These are phyloP conservation scores for Megalopta genalis DNA, from an alignment of 1,140 invertebrate species.

Conservation along the genomic window DNA sequence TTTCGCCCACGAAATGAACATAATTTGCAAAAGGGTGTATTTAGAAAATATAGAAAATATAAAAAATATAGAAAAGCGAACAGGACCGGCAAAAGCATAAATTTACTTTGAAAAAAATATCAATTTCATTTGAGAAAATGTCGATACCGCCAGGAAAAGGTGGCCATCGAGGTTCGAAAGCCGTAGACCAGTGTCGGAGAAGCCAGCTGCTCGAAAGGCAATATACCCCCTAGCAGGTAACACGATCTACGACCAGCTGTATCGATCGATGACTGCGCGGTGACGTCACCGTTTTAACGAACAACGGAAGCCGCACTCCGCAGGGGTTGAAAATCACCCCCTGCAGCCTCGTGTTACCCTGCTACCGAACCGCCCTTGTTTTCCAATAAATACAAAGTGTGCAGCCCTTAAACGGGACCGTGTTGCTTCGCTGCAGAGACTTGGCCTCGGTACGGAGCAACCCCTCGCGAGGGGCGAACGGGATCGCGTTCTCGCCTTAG, in stretches of 20 bases:
- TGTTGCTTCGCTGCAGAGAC: too few species aligned
- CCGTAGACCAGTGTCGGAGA: not conserved
- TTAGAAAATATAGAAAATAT: too few species aligned
- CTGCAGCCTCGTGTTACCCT: constrained; percentile 70
- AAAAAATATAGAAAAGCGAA: too few species aligned
- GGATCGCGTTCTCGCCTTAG: not conserved
- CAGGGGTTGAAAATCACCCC: constrained; percentile 70
- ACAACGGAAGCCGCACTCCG: constrained; percentile 58
- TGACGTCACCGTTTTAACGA: constrained; percentile 55
- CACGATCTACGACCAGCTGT: not conserved
- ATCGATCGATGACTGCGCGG: constrained; percentile 59
- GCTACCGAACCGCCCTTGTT: constrained; percentile 78
- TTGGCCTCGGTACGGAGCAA: not conserved
- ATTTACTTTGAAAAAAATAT: too few species aligned
- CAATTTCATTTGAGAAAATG: too few species aligned
- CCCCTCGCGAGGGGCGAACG: not conserved
- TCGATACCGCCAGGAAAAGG: too few species aligned
- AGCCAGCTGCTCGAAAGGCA: constrained; percentile 31
- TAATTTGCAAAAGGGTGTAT: too few species aligned
- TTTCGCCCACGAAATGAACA: too few species aligned
- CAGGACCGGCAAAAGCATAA: too few species aligned
- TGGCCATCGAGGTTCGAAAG: too few species aligned
- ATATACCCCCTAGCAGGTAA: constrained; percentile 8
- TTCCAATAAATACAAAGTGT: constrained; percentile 79
- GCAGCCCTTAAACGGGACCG: not conserved